Evolutionary conservation across 2,888 invertebrate genomes (phyloP).

Genomic region (Eurytoma adleriae): DNA sequence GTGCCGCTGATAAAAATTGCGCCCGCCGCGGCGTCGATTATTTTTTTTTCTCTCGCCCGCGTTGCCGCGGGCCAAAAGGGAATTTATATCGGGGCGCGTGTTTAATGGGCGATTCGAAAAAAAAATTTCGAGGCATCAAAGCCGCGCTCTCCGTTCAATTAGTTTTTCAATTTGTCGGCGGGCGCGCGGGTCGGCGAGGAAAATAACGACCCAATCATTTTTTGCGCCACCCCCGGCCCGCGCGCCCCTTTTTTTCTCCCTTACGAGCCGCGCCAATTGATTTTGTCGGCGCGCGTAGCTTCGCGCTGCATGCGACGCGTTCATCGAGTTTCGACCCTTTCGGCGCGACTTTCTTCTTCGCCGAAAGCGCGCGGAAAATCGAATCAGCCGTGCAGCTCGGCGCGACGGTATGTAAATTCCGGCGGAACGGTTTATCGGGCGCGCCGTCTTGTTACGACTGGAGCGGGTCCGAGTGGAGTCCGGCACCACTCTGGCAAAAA

Average conservation of each 20-base stretch:
- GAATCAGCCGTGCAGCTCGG: neutral
- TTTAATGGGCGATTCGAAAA: no score
- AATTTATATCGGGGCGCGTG: neutral
- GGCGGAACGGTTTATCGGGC: slow-evolving; percentile 3
- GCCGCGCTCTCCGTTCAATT: slow-evolving; percentile 35
- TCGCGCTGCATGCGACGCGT: neutral
- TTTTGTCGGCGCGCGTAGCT: neutral
- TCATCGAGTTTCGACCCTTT: slow-evolving; percentile 17
- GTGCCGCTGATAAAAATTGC: slow-evolving; percentile 10
- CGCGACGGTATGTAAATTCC: slow-evolving; percentile 4
- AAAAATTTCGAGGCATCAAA: slow-evolving; percentile 15
- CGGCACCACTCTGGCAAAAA: neutral
- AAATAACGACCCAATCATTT: slow-evolving; percentile 36
- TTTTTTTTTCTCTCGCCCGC: neutral
- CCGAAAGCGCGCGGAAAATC: neutral
- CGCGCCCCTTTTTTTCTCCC: neutral
- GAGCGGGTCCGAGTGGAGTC: no score
- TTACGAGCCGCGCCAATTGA: neutral
- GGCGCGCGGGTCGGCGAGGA: neutral
- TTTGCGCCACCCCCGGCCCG: neutral
- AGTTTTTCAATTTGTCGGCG: slow-evolving; percentile 50
- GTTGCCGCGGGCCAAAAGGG: neutral
- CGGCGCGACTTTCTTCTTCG: slow-evolving; percentile 11
- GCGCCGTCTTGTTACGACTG: no score
- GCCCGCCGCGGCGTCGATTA: neutral